Conservation (phyloP, 2,888 invertebrate genomes). For the Andrena minutula region DNA sequence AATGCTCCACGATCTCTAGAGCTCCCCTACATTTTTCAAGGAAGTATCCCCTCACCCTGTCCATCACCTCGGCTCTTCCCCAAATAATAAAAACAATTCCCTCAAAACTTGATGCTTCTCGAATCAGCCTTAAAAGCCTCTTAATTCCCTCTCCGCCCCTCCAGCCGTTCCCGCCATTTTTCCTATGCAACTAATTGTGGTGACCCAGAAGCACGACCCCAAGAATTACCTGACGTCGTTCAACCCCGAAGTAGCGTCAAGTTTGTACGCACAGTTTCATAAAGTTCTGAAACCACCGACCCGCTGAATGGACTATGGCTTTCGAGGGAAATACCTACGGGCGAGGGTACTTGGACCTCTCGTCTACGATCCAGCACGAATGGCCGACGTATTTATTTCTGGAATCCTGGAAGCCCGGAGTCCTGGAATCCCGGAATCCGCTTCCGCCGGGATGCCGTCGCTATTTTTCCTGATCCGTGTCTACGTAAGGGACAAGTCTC, state of each 20-base stretch:
- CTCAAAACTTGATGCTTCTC: no score
- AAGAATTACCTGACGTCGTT: background rate
- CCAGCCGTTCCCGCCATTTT: background rate
- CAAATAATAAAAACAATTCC: no score
- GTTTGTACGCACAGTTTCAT: constrained; percentile 29
- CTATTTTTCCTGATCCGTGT: background rate
- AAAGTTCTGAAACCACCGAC: constrained; percentile 44
- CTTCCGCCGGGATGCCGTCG: constrained; percentile 27
- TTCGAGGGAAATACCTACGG: constrained; percentile 46
- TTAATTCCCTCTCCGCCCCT: background rate
- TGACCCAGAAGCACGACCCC: constrained; percentile 7
- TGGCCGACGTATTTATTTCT: constrained; percentile 45
- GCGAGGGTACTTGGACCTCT: constrained; percentile 14
- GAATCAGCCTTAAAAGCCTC: background rate
- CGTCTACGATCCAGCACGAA: constrained; percentile 11
- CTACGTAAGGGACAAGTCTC: constrained; percentile 9
- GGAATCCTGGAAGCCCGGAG: constrained; percentile 28
- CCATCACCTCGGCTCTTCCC: no score
- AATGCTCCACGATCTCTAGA: no score
- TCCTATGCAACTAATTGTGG: constrained; percentile 10
- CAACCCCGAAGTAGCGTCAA: constrained; percentile 38
- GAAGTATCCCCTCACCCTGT: no score
- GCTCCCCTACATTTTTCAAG: no score
- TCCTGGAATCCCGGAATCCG: constrained; percentile 30
- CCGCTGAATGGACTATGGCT: constrained; percentile 26